Conservation (phyloP, 2,888 invertebrate species). For the Lasioglossum oenotherae region DNA sequence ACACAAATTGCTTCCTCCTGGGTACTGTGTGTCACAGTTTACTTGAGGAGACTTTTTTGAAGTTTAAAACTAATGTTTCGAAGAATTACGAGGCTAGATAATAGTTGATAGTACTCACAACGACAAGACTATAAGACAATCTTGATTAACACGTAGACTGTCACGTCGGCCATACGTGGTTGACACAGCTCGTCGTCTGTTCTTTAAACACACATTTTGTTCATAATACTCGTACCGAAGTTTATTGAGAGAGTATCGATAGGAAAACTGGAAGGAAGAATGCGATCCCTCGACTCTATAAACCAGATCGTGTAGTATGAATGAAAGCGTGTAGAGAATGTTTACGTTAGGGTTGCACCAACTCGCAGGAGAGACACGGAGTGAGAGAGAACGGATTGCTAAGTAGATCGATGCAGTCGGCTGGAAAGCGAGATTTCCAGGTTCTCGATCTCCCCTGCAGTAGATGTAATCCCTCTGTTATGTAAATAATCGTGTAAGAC, state of each 20-base stretch:
- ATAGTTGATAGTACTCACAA: not conserved
- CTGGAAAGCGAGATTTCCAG: constrained; percentile 35
- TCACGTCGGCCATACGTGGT: too few relatives aligned
- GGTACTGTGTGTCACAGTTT: not conserved
- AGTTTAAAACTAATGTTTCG: too few relatives aligned
- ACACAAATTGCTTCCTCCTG: not conserved
- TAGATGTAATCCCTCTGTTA: constrained; percentile 8
- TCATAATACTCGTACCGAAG: too few relatives aligned
- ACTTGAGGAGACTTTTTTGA: too few relatives aligned
- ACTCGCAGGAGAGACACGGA: not conserved
- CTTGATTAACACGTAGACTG: not conserved
- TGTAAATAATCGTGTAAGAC: constrained; percentile 4
- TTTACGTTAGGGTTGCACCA: constrained; percentile 7
- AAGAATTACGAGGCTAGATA: not conserved
- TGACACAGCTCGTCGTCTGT: not conserved
- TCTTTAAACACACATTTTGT: not conserved
- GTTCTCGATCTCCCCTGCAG: constrained; percentile 14
- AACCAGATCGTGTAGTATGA: not conserved
- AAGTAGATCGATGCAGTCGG: not conserved
- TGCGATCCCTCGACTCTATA: not conserved
- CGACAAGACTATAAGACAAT: not conserved
- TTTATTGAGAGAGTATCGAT: not conserved
- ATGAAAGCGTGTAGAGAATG: not conserved
- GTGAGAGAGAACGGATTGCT: not conserved
- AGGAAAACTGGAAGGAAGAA: not conserved